phyloP scores from a whole-genome alignment of 2,888 invertebrate genomes.

The Diarsia mendica region DNA sequence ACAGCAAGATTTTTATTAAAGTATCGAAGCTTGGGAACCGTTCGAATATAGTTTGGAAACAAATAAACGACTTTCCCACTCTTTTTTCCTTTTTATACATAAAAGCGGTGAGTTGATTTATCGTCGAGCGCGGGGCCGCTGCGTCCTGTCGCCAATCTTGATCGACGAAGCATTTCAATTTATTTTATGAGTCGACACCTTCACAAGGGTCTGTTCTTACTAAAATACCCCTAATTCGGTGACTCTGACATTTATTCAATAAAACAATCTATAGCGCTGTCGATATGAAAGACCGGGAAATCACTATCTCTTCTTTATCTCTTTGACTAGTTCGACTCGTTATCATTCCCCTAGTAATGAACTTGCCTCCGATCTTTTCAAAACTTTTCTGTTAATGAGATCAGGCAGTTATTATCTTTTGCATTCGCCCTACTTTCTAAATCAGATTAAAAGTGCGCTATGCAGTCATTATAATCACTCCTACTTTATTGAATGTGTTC shows the following conservation, averaged over 20 bases:
- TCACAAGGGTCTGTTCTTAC: slow-evolving; percentile 74
- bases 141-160: slow-evolving; percentile 84
- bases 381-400: slow-evolving; percentile 7
- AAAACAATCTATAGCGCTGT: slow-evolving; percentile 66
- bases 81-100: slow-evolving; percentile 84
- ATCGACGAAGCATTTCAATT: slow-evolving; percentile 88
- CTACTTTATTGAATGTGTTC: not conserved
- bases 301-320: slow-evolving; percentile 22
- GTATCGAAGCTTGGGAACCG: slow-evolving; percentile 79
- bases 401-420: not conserved
- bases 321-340: slow-evolving; percentile 38
- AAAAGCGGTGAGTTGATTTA: slow-evolving; percentile 89
- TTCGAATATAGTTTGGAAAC: slow-evolving; percentile 88
- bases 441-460: not conserved
- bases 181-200: slow-evolving; percentile 88
- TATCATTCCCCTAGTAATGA: slow-evolving; percentile 30
- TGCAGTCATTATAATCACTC: not conserved
- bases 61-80: slow-evolving; percentile 86
- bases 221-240: slow-evolving; percentile 74
- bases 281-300: slow-evolving; percentile 29
- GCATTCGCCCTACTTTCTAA: not conserved
- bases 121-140: slow-evolving; percentile 80
- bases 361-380: slow-evolving; percentile 2
- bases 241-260: slow-evolving; percentile 71
- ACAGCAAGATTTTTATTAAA: slow-evolving; percentile 81